Evolutionary conservation across 2,888 invertebrate genomes (phyloP), one percentile per base, ranked within the genome.

Genomic region (Zeuzera pyrina): DNA sequence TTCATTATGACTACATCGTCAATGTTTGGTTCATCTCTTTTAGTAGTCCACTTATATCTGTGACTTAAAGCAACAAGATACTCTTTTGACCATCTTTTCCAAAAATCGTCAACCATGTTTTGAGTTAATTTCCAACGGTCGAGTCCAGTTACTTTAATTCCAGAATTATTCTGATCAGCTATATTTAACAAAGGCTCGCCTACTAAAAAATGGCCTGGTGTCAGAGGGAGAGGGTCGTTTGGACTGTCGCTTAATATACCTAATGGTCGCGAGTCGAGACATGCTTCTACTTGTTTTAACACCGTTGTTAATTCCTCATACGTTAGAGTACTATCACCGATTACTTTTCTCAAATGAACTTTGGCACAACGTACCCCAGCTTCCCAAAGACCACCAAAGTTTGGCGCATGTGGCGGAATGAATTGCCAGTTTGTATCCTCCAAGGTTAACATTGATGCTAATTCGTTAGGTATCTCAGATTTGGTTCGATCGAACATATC

Each of bases 21-120:
- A 10, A 44, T 33, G 19, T 37, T 25, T 6, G 43, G 43, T 19
- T 44, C 41, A 16, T 21, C 0, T 11, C 7, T 22, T 15, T 36
- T 33, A 2, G 26, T 27, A 32, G 24, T 34, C 43, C 41, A 46
- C 26, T 44, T 46, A 22, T 36, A 37, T 26, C 42, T 31, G 28
- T 42, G 33, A 31, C 28, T 39, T 13, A 39, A 30, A 22, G 15
- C 38, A 6, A 30, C 33, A 12, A 46, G 26, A 34, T 45, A 49
- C 25, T 49, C 47, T 29, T 42, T 33, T 11, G 38, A 43, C 45
- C 45, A 47, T 12, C 38, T 43, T 8, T 33, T 37, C 47, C 47
- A 47, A 28, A 49, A 49, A 29, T 39, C 34, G 21, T 34, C 33
- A 2, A 45, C 33, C 34, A 46, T 46, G 25, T 39, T 41, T 40